These are phyloP conservation scores for Temnopleurus reevesii DNA, from an alignment of 53 echinoderm and acorn worm species.

Conservation along the genomic window DNA sequence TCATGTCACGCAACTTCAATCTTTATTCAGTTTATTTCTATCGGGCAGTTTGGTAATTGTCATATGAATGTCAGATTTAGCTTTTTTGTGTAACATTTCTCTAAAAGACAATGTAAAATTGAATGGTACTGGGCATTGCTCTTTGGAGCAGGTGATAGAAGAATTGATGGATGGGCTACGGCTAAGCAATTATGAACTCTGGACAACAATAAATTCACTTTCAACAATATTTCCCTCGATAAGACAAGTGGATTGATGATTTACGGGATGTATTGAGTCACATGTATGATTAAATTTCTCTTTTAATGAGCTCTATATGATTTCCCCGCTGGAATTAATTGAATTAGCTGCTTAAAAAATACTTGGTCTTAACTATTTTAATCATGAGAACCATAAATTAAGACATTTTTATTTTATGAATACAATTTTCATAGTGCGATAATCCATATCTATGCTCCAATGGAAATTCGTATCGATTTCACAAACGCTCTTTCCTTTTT, in stretches of 20 bases:
- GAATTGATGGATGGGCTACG: neutral
- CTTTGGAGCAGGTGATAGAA: neutral
- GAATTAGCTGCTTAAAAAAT: neutral
- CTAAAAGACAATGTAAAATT: neutral
- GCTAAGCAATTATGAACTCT: neutral
- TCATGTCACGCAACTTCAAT: no score
- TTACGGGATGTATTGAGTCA: neutral
- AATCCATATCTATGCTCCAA: no score
- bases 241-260: neutral
- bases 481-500: neutral
- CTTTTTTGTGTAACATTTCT: neutral
- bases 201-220: neutral
- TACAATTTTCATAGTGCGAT: neutral
- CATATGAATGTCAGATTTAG: neutral
- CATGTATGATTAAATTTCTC: neutral
- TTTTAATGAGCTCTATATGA: neutral
- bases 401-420: neutral
- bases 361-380: no score
- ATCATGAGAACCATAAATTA: no score
- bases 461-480: neutral
- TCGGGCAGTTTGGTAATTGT: neutral
- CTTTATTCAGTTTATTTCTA: no score
- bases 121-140: neutral
- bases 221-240: neutral
- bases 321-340: neutral